Percentiles rank a stretch among this genome's conserved stretches.
Evolutionary conservation across 2,113 vertebrate genomes (phyloP).

Genomic region (Sinocyclocheilus maitianheensis): DNA sequence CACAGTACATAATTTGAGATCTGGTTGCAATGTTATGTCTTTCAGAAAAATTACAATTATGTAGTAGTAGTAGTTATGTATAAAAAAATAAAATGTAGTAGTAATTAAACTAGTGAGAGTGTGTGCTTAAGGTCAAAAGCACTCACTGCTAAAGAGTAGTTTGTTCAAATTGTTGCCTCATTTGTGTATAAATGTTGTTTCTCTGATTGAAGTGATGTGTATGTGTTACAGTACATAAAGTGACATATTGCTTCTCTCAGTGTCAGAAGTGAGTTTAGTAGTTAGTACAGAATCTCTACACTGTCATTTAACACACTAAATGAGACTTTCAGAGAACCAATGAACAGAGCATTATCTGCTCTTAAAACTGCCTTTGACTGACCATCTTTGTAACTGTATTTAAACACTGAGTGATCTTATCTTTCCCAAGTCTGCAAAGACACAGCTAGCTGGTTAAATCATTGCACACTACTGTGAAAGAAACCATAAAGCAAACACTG

Average conservation of each 20-base stretch:
- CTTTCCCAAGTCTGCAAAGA: constrained; percentile 6
- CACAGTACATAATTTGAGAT: neutral
- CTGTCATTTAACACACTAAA: neutral
- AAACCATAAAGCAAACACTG: constrained; percentile 41
- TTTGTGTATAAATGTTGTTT: neutral
- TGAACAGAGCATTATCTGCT: neutral
- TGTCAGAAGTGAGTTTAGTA: neutral
- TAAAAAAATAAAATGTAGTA: neutral
- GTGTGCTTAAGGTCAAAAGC: neutral
- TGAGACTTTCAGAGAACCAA: neutral
- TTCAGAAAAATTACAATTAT: neutral
- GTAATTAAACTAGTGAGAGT: neutral
- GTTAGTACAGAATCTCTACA: neutral
- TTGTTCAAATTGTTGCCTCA: neutral
- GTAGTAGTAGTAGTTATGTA: no score
- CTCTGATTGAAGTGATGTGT: neutral
- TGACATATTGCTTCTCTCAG: neutral
- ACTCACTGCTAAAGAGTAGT: neutral
- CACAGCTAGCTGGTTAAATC: constrained; percentile 35
- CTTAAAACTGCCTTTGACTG: neutral
- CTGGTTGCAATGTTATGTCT: neutral
- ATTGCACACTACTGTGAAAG: constrained; percentile 27
- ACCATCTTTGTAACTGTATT: constrained; percentile 25
- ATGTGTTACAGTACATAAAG: neutral
- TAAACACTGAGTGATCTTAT: constrained; percentile 20